Base-by-base conservation (phyloP, 2,113 vertebrate species). In the Etia nguti region DNA sequence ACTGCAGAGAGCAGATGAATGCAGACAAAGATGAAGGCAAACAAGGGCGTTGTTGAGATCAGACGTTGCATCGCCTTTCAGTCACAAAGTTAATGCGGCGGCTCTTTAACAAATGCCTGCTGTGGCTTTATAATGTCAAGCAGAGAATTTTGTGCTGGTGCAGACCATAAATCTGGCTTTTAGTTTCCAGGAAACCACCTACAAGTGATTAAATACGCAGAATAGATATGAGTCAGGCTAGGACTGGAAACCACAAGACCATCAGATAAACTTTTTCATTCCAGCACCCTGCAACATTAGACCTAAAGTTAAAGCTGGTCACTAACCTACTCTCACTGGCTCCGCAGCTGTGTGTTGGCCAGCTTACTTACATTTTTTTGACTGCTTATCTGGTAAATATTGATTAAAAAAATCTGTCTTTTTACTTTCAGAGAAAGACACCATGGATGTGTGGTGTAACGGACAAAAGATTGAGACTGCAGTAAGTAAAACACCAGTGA, bases 371-470 rank as follows among this genome's bases (percentile, higher is more conserved):
- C 3, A 10, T 48, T 75, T 5, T 11, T 70, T 46, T 0, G 48
- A 79, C 7, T 57, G 36, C 34, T 41, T 38, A 1, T 22, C 4
- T 41, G 52, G 31, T 57, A 9, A 24, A 24, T 41, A 6, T 60
- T 82, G 3, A 52, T 59, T 41, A 0, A 87, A 18, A 82, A 50
- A 5, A 12, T 60, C 16, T 55, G 18, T 81, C 62, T 70, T 4
- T 12, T 83, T 16, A n/a, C 24, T 86, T 91, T 82, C 96, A 99
- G 99, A 99, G 93, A 99, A 99, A 93, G 98, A 99, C 94, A 99
- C 98, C 0, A 99, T 99, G 99, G 99, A 99, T 46, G 96, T 99
- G 48, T 99, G 98, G 99, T 99, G 98, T 93, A 99, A 99, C 1
- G 99, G 99, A 31, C 95, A 97, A 46, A 99, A 98, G 86, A 95